Evolutionary conservation across 2,797 vertebrate genomes (phyloP).

Genomic region (Halcyon badia): DNA sequence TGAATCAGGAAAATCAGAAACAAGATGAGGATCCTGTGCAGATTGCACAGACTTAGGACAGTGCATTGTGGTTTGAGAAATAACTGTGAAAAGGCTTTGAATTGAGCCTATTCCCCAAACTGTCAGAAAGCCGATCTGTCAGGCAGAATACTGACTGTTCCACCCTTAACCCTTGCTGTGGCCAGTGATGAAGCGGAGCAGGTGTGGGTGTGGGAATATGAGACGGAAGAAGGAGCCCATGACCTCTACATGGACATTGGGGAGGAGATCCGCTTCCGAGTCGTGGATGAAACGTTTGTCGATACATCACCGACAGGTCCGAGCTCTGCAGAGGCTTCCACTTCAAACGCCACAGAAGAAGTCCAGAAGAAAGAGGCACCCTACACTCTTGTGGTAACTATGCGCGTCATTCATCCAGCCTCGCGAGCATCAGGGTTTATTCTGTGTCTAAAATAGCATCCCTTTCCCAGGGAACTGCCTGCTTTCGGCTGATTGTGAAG

Average conservation of each 20-base stretch:
- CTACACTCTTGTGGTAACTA: slow-evolving; percentile 92
- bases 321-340: slow-evolving; percentile 77
- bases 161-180: slow-evolving; percentile 69
- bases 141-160: background rate
- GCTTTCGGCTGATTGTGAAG: background rate
- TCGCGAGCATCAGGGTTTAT: background rate
- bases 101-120: background rate
- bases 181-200: slow-evolving; percentile 94
- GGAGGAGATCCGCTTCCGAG: slow-evolving; percentile 94
- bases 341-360: slow-evolving; percentile 75
- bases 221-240: slow-evolving; percentile 96
- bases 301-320: slow-evolving; percentile 97
- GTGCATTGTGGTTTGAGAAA: fast-evolving
- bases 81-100: background rate
- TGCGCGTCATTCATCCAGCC: background rate
- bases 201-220: slow-evolving; percentile 99
- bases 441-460: background rate
- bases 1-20: background rate
- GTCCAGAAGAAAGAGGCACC: slow-evolving; percentile 89
- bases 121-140: background rate
- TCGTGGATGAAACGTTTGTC: slow-evolving; percentile 93
- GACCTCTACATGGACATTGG: slow-evolving; percentile 99
- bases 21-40: fast-evolving
- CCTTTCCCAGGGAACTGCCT: background rate
- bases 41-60: background rate